Conservation (phyloP, 2,888 invertebrate species). For the Chrysina gloriosa region DNA sequence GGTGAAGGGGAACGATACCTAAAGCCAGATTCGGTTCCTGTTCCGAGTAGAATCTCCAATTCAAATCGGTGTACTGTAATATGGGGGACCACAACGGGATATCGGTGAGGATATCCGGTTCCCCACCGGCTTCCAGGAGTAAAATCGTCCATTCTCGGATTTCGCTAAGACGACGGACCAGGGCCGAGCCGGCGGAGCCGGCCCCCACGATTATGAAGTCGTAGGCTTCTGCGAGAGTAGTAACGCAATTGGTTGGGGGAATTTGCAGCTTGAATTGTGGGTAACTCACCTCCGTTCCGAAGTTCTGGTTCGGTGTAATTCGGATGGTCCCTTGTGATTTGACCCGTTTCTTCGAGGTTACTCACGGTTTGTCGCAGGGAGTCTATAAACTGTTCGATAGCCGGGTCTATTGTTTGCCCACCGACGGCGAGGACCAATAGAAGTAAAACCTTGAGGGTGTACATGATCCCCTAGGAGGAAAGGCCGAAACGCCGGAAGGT, state of each 20-base stretch:
- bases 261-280: neutral
- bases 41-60: conserved; percentile 72
- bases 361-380: neutral
- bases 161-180: conserved; percentile 77
- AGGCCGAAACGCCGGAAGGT: too few relatives aligned
- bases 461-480: too few relatives aligned
- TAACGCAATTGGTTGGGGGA: neutral
- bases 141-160: conserved; percentile 71
- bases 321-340: neutral
- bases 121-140: conserved; percentile 73
- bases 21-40: conserved; percentile 66
- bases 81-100: conserved; percentile 67
- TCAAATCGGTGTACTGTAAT: conserved; percentile 69
- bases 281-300: neutral
- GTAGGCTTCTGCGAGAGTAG: conserved; percentile 59
- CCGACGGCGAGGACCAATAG: neutral
- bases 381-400: neutral
- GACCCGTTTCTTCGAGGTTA: neutral
- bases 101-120: conserved; percentile 67
- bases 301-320: neutral
- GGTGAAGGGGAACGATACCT: conserved; percentile 55
- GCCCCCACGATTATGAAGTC: conserved; percentile 77
- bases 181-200: conserved; percentile 76
- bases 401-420: too few relatives aligned
- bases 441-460: neutral